Percentiles rank a stretch among this genome's conserved stretches.
Evolutionary conservation across 1,140 invertebrate genomes (phyloP).

Genomic region (Himalopsyche phryganea): DNA sequence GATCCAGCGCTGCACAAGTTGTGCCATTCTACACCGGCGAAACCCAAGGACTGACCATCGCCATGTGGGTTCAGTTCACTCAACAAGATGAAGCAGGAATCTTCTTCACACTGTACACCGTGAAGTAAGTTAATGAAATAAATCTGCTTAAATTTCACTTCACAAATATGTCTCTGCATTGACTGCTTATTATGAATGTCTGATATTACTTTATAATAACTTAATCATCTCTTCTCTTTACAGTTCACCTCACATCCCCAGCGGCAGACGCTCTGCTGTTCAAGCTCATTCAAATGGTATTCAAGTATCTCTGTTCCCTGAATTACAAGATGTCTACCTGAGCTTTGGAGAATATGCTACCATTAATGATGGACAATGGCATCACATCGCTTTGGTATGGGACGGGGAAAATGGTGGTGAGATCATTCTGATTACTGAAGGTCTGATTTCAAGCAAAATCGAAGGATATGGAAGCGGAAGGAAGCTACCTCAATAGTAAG

Average conservation of each 20-base stretch:
- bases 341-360: constrained; percentile 89
- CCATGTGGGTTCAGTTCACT: constrained; percentile 95
- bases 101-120: constrained; percentile 90
- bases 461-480: constrained; percentile 80
- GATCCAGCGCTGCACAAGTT: constrained; percentile 83
- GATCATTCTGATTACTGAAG: constrained; percentile 86
- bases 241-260: constrained; percentile 74
- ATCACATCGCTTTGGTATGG: constrained; percentile 93
- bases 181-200: neutral
- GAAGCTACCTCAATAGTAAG: constrained; percentile 75
- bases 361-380: constrained; percentile 95
- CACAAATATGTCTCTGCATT: constrained; percentile 3
- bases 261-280: constrained; percentile 73
- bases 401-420: constrained; percentile 79
- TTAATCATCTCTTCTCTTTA: constrained; percentile 33
- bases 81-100: constrained; percentile 85
- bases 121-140: constrained; percentile 57
- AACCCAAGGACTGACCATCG: constrained; percentile 79
- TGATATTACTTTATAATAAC: neutral
- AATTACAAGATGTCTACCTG: constrained; percentile 84
- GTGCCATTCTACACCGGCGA: constrained; percentile 82
- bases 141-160: too few species aligned
- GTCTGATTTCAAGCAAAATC: constrained; percentile 84
- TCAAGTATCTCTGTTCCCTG: constrained; percentile 82
- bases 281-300: constrained; percentile 89